Percentiles rank a stretch among this genome's conserved stretches.
Evolutionary conservation across 2,888 invertebrate species (phyloP).

Genomic region (Trichopria drosophilae): DNA sequence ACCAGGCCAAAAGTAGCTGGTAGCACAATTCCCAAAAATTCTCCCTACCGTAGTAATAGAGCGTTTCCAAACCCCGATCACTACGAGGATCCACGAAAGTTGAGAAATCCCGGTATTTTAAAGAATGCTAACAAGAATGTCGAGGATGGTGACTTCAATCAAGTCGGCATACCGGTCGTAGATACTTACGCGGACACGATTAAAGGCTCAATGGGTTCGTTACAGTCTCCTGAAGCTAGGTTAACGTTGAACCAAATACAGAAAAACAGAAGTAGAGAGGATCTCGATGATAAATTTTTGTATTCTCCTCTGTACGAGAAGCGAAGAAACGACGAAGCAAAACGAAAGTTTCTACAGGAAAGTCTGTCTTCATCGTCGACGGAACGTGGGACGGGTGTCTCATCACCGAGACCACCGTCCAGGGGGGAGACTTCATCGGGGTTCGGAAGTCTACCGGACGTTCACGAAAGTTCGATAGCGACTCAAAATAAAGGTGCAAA

Average conservation of each 20-base stretch:
- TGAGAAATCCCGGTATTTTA: constrained; percentile 23
- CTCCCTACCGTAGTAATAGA: constrained; percentile 24
- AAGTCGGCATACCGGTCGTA: constrained; percentile 52
- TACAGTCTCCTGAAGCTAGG: constrained; percentile 25
- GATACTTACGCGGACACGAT: constrained; percentile 27
- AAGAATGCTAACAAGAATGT: constrained; percentile 21
- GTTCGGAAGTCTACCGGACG: constrained; percentile 45
- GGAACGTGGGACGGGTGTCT: constrained; percentile 20
- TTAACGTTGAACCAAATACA: constrained; percentile 20
- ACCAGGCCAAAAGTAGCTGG: neutral
- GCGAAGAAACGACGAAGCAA: constrained; percentile 26
- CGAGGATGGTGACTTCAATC: constrained; percentile 50
- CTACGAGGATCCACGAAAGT: constrained; percentile 41
- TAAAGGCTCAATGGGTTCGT: constrained; percentile 18
- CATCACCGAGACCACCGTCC: constrained; percentile 42
- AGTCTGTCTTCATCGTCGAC: constrained; percentile 26
- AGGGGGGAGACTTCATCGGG: constrained; percentile 48
- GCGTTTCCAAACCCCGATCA: constrained; percentile 50
- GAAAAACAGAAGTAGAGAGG: constrained; percentile 13
- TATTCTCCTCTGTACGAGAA: neutral
- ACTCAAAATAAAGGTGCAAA: constrained; percentile 23
- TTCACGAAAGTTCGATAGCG: constrained; percentile 34
- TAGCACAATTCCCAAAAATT: neutral
- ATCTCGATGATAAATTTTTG: constrained; percentile 9
- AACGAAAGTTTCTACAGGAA: constrained; percentile 25